Percentiles rank a stretch among this genome's conserved stretches.
Evolutionary conservation across 1,140 invertebrate species (phyloP).

Genomic region (Globodera rostochiensis): DNA sequence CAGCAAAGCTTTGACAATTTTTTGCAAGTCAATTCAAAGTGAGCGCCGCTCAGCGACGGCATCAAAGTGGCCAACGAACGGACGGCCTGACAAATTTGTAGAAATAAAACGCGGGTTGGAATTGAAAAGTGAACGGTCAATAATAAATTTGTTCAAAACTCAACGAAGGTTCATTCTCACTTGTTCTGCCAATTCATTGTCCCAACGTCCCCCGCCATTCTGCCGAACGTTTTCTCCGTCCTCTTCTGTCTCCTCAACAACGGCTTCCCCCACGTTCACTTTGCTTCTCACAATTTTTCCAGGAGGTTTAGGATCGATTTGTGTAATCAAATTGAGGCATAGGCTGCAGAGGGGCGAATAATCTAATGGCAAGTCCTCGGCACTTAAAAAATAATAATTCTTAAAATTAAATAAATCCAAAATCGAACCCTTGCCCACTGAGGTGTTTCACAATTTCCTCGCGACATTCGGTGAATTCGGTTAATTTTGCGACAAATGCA

Average conservation of each 20-base stretch:
- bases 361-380: not conserved
- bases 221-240: not conserved
- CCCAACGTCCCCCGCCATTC: conserved; percentile 4
- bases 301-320: conserved; percentile 7
- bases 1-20: conserved; percentile 37
- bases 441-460: not conserved
- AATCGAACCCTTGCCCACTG: not conserved
- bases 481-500: conserved; percentile 8
- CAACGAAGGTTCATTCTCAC: not conserved
- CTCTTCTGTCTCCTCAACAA: not conserved
- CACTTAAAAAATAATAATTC: not conserved
- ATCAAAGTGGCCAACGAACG: conserved; percentile 20
- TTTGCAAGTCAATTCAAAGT: conserved; percentile 26
- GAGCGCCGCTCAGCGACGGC: not conserved
- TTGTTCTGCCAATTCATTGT: conserved; percentile 22
- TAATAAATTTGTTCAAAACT: not conserved
- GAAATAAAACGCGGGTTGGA: not conserved
- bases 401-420: not conserved
- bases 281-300: not conserved
- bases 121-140: too few species aligned
- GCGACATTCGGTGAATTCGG: not conserved
- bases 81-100: conserved; percentile 1
- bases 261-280: not conserved
- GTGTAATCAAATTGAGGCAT: not conserved
- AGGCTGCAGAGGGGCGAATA: conserved; percentile 1